Evolutionary conservation across 2,797 vertebrate genomes (phyloP).

Genomic region (Syngnathus rostellatus): DNA sequence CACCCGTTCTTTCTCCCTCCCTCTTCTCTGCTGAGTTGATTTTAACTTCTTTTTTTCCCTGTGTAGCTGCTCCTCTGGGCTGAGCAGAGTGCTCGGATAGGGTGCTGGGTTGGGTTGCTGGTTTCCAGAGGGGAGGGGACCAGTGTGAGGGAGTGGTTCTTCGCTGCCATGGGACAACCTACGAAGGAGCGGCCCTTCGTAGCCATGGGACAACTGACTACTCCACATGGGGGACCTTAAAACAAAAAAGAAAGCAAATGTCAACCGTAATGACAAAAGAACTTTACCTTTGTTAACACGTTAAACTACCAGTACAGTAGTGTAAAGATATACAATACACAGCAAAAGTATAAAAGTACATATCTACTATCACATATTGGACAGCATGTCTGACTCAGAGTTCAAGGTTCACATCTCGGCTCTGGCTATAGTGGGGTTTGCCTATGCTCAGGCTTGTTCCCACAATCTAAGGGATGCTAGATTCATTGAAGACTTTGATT

Average conservation of each 20-base stretch:
- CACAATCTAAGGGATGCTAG: neutral
- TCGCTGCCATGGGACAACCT: slow-evolving; percentile 56
- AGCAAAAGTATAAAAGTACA: too few relatives aligned
- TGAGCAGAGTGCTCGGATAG: slow-evolving; percentile 67
- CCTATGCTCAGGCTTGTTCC: neutral
- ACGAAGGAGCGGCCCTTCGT: slow-evolving; percentile 66
- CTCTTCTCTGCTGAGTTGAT: slow-evolving; percentile 41
- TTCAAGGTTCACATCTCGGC: neutral
- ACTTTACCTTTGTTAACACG: neutral
- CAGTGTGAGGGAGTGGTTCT: slow-evolving; percentile 65
- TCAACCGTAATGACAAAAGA: neutral
- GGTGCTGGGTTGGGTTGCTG: slow-evolving; percentile 63
- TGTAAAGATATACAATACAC: too few relatives aligned
- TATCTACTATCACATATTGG: neutral
- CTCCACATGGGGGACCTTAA: slow-evolving; percentile 25
- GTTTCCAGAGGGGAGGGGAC: slow-evolving; percentile 56
- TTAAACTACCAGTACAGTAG: neutral
- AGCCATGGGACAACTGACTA: slow-evolving; percentile 60
- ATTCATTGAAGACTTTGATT: too few relatives aligned
- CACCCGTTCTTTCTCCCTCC: slow-evolving; percentile 30
- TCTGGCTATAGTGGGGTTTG: neutral
- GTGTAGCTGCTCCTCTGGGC: slow-evolving; percentile 64
- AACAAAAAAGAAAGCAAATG: slow-evolving; percentile 8
- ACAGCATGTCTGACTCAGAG: neutral
- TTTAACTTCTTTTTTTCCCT: slow-evolving; percentile 46